Conservation (phyloP, 2,113 vertebrate species). For the Rhizomys pruinosus region DNA sequence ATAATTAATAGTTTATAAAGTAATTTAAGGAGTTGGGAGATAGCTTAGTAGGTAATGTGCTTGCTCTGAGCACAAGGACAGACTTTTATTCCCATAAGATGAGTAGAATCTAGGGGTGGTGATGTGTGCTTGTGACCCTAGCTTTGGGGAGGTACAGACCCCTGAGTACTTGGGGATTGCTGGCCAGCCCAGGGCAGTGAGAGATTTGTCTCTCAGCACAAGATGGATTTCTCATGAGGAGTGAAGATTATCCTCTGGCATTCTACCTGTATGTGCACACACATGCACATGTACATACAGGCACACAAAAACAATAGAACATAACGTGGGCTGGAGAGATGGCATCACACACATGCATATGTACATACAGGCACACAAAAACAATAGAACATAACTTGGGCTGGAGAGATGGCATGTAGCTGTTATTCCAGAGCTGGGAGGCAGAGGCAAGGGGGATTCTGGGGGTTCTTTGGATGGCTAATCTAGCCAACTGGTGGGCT, state of each 20-base stretch:
- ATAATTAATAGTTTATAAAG: conserved; percentile 13
- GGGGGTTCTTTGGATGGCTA: too few relatives aligned
- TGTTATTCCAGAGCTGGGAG: too few relatives aligned
- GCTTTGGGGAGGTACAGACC: neutral
- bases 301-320: neutral
- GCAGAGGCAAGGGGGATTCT: too few relatives aligned
- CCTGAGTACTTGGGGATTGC: neutral
- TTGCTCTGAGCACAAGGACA: neutral
- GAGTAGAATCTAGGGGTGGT: too few relatives aligned
- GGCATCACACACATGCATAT: neutral
- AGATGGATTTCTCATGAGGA: neutral
- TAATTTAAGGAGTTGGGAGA: neutral
- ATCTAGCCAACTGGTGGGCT: too few relatives aligned
- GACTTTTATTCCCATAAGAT: neutral
- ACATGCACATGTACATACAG: neutral
- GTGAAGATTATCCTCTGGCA: neutral
- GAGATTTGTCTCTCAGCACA: neutral
- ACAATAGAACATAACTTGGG: neutral
- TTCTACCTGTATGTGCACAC: neutral
- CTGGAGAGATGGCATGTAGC: too few relatives aligned
- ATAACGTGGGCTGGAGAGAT: neutral
- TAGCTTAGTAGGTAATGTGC: neutral
- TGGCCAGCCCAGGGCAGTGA: neutral
- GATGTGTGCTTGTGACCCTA: neutral
- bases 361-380: neutral